Evolutionary conservation across 1,140 invertebrate genomes (phyloP), one percentile per base, ranked within the genome.

Genomic region (Ptiloglossa arizonensis): DNA sequence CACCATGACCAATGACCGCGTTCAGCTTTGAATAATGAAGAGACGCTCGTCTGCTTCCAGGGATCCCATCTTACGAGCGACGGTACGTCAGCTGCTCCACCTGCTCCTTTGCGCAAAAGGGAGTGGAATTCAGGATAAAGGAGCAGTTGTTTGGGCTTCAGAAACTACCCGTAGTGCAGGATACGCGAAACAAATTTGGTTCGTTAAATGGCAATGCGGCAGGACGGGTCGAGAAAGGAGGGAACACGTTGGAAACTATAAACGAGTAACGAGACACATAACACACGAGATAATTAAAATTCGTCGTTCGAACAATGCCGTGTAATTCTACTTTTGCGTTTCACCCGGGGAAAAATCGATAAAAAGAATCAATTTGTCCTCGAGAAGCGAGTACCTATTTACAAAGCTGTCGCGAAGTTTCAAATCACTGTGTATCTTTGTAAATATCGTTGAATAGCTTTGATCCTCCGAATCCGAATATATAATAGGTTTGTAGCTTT

Each of bases 11-110:
- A 89, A 90, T 89, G 83, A 82, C 79, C 66, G 85, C 86, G 78
- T 87, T 90, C 85, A 89, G 82, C 83, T 85, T 83, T 90, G 87
- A 90, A 89, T 90, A 89, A 90, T 89, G 84, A 89, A 89, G 84
- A 87, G 80, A 78, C 57, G 74, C 79, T 77, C 41, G 81, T 80
- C 70, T 78, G 54, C 73, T 73, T 64, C 46, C 66, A 59, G 35
- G 44, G 74, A 66, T 60, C 41, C 48, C 48, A 62, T 79, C 68
- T 82, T 83, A 80, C 70, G 57, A 82, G 56, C 64, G 38, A 69
- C 44, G 41, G 52, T 27, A 59, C 38, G 64, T 68, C 32, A 69
- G 44, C 52, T 48, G 57, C 62, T 29, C 67, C 82, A 69, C 77
- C 73, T 76, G 73, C 73, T 69, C 64, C 73, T 27, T 46, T 32